Conservation (phyloP, 2,888 invertebrate genomes). For the Cheiracanthium punctorium region DNA sequence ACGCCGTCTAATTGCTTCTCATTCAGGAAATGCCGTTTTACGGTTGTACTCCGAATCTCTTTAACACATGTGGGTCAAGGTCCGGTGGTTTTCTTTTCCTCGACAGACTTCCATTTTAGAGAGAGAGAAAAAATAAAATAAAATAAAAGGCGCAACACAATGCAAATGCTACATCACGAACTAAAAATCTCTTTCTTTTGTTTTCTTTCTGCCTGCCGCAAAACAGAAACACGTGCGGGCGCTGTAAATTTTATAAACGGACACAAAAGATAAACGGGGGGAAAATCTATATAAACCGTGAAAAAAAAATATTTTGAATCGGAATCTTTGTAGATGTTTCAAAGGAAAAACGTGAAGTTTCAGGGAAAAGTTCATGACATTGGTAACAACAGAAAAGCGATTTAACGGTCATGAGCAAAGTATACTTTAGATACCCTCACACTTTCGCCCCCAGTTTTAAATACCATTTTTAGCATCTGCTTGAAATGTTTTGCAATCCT, state of each 20-base stretch:
- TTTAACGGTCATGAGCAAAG: no score
- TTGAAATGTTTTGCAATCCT: no score
- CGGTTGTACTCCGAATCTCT: background rate
- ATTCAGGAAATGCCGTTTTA: background rate
- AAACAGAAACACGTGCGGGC: background rate
- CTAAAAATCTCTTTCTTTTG: background rate
- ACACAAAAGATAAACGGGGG: no score
- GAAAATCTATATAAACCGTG: no score
- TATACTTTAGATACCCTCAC: no score
- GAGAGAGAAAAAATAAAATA: background rate
- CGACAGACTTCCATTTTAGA: background rate
- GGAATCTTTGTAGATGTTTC: no score
- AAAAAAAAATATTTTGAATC: no score
- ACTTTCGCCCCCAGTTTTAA: no score
- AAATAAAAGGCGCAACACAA: background rate
- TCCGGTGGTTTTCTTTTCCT: background rate
- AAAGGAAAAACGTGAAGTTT: no score
- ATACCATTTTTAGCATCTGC: no score
- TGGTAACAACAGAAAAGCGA: no score
- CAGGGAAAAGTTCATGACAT: no score
- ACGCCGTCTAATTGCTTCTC: background rate
- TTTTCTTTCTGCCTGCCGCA: background rate
- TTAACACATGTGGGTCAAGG: background rate
- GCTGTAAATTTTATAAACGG: background rate
- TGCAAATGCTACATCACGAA: background rate